Base-by-base conservation (phyloP, 2,888 invertebrate species). In the Macropis europaea region DNA sequence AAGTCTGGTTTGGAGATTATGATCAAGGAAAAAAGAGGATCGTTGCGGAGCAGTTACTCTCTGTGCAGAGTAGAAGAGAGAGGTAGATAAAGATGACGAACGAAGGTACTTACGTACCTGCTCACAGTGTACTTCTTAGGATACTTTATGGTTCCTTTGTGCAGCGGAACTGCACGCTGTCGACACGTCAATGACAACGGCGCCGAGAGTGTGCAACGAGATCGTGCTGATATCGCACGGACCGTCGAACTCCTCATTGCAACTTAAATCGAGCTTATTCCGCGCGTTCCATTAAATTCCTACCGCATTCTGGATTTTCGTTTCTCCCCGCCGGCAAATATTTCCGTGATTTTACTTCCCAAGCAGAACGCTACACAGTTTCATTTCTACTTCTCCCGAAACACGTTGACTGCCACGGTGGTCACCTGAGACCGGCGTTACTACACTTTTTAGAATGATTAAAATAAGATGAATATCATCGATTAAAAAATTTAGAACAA, bases 131-230 rank as follows among this genome's bases (percentile, higher is more conserved):
- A 59, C 75, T 79, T 67, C 73, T 76, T 64, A 59, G 75, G 74
- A 77, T 81, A 77, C 81, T 82, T 82, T 82, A 82, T 77, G 50
- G 71, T 71, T 76, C 73, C 79, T 82, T 81, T 82, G 78, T 76
- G 72, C 72, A 61, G 70, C 62, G 71, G 17, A 50, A 67, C 67
- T 70, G 79, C 76, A 76, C 40, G 54, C 73, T 61, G 60, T 43
- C 76, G 76, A 76, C 76, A 70, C 60, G 76, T 75, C 76, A 62
- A 76, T 72, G 76, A 75, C 72, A 68, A 67, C 63, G 67, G 68
- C 17, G 26, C 24, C 56, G 60, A 60, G 60, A 72, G 73, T 56
- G 67, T 71, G 73, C 73, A 61, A 50, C 73, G 52, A 66, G 75
- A 79, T 79, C 71, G 67, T 40, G 32, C 73, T 63, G 79, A 79